Evolutionary conservation across 1,140 invertebrate species (phyloP), one percentile per base, ranked within the genome.

Genomic region (Orchesella cincta): DNA sequence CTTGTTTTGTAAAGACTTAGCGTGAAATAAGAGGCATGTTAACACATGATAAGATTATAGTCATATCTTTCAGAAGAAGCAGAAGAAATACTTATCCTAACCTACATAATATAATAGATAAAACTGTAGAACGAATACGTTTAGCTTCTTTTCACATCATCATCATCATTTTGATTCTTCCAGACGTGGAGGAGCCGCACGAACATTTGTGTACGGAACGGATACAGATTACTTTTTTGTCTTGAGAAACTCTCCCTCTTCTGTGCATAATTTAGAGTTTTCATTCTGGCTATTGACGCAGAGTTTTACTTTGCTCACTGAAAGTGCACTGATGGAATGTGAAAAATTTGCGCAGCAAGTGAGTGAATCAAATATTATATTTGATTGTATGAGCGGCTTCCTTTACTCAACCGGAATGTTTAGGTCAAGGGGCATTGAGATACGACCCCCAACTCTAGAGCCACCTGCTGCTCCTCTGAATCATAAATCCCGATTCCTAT

Each of bases 341-440:
- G 76, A 80, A 80, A 81, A 81, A 81, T 81, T 81, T 80, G 81
- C 78, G 81, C 80, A 78, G 77, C 76, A 77, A 77, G 80, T 29
- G 14, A 76, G 72, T 16, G 35, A 34, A 73, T 73, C 14, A 57
- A 14, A 57, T n/a, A 57, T 57, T 8, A 46, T n/a, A 46, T 46
- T 12, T 46, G 39, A 46, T 20, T 62, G 26, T 62, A 62, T 8
- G 12, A 62, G 75, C 81, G 78, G 78, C 76, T 77, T 76, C 81
- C 73, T 81, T 81, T 76, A 62, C 57, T 54, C 57, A 78, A 64
- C 34, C 79, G 81, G 81, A 80, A 81, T 80, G 76, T 77, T 51
- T 46, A 71, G 81, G 81, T 80, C 81, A 73, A 52, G 79, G 81
- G 79, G 79, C 70, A 79, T 28, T 54, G 52, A 76, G 74, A 54